Evolutionary conservation across 2,113 vertebrate genomes (phyloP).

Genomic region (Centrocercus urophasianus): DNA sequence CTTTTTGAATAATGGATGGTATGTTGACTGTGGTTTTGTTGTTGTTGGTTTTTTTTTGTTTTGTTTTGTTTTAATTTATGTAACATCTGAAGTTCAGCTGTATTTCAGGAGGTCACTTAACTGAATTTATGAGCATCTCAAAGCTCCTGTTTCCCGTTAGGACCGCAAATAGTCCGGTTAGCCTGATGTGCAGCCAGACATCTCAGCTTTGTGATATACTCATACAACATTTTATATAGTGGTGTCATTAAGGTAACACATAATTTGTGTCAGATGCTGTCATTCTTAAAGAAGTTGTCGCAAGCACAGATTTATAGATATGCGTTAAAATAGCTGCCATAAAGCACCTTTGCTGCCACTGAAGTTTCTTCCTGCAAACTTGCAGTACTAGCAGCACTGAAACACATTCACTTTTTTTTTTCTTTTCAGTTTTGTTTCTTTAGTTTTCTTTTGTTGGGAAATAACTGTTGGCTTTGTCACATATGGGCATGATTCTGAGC

Average conservation of each 20-base stretch:
- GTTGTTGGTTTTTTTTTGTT: neutral
- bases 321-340: neutral
- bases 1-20: neutral
- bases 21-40: neutral
- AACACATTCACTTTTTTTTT: neutral
- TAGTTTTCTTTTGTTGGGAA: neutral
- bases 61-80: neutral
- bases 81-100: neutral
- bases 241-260: slow-evolving; percentile 10
- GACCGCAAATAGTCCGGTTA: neutral
- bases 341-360: neutral
- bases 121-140: slow-evolving; percentile 20
- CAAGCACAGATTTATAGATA: slow-evolving; percentile 10
- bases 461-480: neutral
- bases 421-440: too few species aligned
- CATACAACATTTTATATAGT: neutral
- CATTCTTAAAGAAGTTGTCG: neutral
- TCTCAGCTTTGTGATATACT: neutral
- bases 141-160: neutral
- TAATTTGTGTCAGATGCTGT: slow-evolving; percentile 27
- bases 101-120: neutral
- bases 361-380: neutral
- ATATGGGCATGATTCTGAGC: neutral
- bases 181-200: neutral
- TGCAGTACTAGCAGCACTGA: neutral